Base-by-base conservation (phyloP, 2,797 vertebrate species). In the Sciurus vulgaris region DNA sequence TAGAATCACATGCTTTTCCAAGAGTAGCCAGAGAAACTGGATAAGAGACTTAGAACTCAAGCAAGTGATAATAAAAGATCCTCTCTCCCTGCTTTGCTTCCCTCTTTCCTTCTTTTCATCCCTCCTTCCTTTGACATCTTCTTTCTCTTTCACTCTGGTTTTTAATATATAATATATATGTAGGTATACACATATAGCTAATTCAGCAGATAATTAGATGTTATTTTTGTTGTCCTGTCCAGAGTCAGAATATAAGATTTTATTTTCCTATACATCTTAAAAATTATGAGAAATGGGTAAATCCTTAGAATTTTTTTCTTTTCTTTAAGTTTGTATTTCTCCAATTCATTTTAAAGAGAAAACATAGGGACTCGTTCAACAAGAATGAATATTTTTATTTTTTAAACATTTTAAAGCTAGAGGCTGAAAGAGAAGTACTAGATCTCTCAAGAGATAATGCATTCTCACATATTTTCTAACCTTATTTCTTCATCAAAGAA, bases 401-500 rank as follows among this genome's bases (percentile, higher is more conserved):
- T 93, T 96, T 72, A 89, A 91, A 92, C 51, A 86, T 81, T 59
- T 93, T 96, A 89, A 97, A 97, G 49, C 49, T 87, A 41, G 76
- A 86, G 28, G 3, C 22, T 82, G 63, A 92, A 81, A 74, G 9
- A 86, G 49, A 93, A 92, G 59, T 77, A 33, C 70, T 41, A n/a
- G 13, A 28, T 77, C 41, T 96, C 95, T 96, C 94, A 59, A 86
- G 91, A 96, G 95, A 77, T 78, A 93, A 87, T 79, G 2, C 30
- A 83, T 78, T 92, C 86, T 96, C 84, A 87, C 44, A 82, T 85
- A 26, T 82, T 89, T 96, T 49, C 83, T 30, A 84, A 17, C 44
- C 87, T 94, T 87, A 94, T 96, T 97, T 96, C 93, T 89, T 95
- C 93, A 96, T 97, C 96, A 97, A 97, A 97, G 95, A 92, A 96